These are phyloP conservation scores for Gulo gulo DNA, from an alignment of 2,113 vertebrate genomes.

Conservation along the genomic window DNA sequence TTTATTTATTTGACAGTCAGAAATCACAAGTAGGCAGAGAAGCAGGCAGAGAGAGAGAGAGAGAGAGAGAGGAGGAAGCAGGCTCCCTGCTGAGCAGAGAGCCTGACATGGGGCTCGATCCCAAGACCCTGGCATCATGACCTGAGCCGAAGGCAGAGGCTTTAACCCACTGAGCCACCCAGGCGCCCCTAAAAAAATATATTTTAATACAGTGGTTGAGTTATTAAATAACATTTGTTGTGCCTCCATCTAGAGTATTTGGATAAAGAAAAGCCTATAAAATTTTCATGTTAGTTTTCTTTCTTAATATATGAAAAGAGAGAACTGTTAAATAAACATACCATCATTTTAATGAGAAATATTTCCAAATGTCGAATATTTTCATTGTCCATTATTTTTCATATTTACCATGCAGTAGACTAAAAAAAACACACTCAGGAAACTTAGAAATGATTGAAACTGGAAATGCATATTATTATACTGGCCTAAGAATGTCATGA, in stretches of 20 bases:
- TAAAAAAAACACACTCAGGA: conserved; percentile 79
- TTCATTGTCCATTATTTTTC: conserved; percentile 64
- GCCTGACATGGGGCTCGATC: too few relatives aligned
- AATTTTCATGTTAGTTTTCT: conserved; percentile 70
- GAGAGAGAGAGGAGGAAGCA: too few relatives aligned
- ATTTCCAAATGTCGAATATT: conserved; percentile 67
- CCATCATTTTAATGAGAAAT: conserved; percentile 66
- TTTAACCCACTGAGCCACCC: too few relatives aligned
- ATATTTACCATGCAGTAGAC: conserved; percentile 58
- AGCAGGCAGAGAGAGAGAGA: too few relatives aligned
- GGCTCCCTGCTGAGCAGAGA: too few relatives aligned
- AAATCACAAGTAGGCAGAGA: too few relatives aligned
- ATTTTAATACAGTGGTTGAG: conserved; percentile 62
- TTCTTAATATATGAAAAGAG: conserved; percentile 66
- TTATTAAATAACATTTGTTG: conserved; percentile 67
- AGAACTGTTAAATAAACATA: conserved; percentile 74
- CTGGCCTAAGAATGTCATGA: conserved; percentile 73
- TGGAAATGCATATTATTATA: conserved; percentile 79
- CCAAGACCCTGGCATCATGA: too few relatives aligned
- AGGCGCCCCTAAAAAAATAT: conserved; percentile 45
- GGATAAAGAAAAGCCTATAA: conserved; percentile 71
- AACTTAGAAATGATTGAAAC: conserved; percentile 73
- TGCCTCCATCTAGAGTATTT: conserved; percentile 43
- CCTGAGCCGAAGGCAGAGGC: too few relatives aligned
- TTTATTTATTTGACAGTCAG: too few relatives aligned